A percentile compares a stretch with the other conserved stretches of the same genome.
These are phyloP conservation scores for Acanthurus lineatus DNA, from an alignment of 2,797 vertebrate genomes.

Conservation along the genomic window DNA sequence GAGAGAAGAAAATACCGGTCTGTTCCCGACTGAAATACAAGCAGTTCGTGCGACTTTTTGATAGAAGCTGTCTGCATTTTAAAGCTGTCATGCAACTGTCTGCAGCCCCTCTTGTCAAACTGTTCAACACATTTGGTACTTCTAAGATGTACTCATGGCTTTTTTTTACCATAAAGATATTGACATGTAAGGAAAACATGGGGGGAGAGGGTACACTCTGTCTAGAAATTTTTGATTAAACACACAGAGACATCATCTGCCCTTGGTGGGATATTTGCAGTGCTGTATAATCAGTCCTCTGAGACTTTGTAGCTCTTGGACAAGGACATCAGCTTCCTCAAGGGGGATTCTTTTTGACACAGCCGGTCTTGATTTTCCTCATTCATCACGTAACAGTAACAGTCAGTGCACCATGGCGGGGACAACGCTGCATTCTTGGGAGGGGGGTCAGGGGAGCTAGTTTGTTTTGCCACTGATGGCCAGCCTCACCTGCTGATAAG, in stretches of 20 bases:
- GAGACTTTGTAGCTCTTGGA: slow-evolving; percentile 62
- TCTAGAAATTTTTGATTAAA: slow-evolving; percentile 55
- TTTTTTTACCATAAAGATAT: slow-evolving; percentile 2
- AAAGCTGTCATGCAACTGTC: neutral
- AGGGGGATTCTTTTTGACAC: slow-evolving; percentile 71
- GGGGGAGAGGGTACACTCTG: slow-evolving; percentile 21
- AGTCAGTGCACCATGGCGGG: slow-evolving; percentile 30
- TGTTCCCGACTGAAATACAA: no score
- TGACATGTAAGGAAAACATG: slow-evolving; percentile 15
- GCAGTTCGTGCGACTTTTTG: neutral
- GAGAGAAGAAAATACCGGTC: no score
- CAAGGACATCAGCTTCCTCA: slow-evolving; percentile 76
- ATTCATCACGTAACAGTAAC: slow-evolving; percentile 66
- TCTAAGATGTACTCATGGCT: neutral
- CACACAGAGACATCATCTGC: slow-evolving; percentile 57
- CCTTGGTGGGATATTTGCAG: slow-evolving; percentile 67
- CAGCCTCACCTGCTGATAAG: slow-evolving; percentile 4
- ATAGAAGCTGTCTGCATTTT: slow-evolving; percentile 3
- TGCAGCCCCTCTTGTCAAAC: neutral
- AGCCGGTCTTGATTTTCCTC: slow-evolving; percentile 67
- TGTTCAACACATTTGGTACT: neutral
- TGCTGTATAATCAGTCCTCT: slow-evolving; percentile 48
- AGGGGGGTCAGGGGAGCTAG: slow-evolving; percentile 4
- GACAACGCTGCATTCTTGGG: slow-evolving; percentile 38
- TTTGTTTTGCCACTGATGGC: slow-evolving; percentile 33